These are phyloP conservation scores for Premnoplex brunnescens DNA, from an alignment of 2,797 vertebrate genomes.

Conservation along the genomic window DNA sequence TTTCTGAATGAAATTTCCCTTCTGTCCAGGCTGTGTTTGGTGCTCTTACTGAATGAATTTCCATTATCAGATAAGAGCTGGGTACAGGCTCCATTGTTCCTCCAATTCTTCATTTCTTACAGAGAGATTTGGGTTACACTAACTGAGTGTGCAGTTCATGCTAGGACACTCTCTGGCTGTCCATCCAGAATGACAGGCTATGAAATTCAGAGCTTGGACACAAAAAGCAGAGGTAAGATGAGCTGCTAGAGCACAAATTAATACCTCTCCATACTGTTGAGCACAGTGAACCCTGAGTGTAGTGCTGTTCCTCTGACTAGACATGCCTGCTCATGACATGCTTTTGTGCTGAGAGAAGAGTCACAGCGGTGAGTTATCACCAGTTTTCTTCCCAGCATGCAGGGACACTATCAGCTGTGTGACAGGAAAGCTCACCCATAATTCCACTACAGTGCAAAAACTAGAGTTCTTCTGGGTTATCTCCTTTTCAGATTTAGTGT, in stretches of 20 bases:
- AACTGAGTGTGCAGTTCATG: accelerated
- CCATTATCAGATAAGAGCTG: background rate
- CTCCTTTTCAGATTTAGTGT: background rate
- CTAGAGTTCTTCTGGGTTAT: background rate
- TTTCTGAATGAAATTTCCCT: background rate
- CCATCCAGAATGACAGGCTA: background rate
- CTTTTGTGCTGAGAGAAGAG: background rate
- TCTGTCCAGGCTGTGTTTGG: background rate
- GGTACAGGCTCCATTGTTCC: background rate
- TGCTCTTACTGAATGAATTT: background rate
- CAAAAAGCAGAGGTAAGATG: background rate
- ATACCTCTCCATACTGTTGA: background rate
- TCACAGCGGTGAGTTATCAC: background rate
- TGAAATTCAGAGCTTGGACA: background rate
- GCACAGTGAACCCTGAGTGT: background rate
- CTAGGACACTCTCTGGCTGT: background rate
- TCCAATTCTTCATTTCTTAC: background rate
- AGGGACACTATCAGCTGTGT: background rate
- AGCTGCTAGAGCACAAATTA: background rate
- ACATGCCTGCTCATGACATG: background rate
- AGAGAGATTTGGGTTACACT: background rate
- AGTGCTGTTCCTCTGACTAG: background rate
- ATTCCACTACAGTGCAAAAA: background rate
- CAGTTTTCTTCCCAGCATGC: background rate
- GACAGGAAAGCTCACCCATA: background rate